A percentile compares a stretch with the other conserved stretches of the same genome.
Conservation (phyloP, 1,140 invertebrate species). For the Mizuhopecten yessoensis region DNA sequence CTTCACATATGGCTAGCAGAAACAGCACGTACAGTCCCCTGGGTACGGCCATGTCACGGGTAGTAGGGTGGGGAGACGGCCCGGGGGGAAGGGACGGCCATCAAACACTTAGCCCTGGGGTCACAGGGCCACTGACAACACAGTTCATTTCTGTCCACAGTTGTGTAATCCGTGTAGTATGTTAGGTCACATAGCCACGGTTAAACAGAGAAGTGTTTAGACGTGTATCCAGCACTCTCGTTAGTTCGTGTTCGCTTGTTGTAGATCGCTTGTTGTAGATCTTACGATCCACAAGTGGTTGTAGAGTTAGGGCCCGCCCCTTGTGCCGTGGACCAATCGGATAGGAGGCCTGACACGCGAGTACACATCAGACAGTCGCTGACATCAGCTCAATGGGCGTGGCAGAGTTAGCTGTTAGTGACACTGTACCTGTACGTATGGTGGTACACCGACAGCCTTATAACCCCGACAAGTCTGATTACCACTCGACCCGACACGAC, state of each 20-base stretch:
- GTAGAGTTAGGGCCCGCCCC: neutral
- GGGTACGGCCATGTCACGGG: neutral
- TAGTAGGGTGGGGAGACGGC: neutral
- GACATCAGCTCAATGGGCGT: neutral
- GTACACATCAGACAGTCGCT: neutral
- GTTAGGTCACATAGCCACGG: neutral
- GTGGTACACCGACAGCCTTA: no score
- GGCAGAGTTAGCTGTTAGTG: neutral
- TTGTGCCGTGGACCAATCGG: neutral
- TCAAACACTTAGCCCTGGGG: neutral
- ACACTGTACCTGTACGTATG: no score
- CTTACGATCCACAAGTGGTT: conserved; percentile 32
- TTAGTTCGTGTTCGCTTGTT: neutral
- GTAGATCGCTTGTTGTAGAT: conserved; percentile 28
- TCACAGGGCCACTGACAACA: neutral
- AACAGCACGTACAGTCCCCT: neutral
- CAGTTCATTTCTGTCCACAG: neutral
- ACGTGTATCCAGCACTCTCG: conserved; percentile 5
- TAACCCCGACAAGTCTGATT: no score
- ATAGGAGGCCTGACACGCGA: neutral
- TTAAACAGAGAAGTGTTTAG: neutral
- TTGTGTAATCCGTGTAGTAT: neutral
- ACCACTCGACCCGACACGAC: neutral
- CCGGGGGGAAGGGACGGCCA: conserved; percentile 30
- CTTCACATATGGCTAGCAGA: neutral